phyloP scores from a whole-genome alignment of 2,113 vertebrate species.

The Sylvia atricapilla region DNA sequence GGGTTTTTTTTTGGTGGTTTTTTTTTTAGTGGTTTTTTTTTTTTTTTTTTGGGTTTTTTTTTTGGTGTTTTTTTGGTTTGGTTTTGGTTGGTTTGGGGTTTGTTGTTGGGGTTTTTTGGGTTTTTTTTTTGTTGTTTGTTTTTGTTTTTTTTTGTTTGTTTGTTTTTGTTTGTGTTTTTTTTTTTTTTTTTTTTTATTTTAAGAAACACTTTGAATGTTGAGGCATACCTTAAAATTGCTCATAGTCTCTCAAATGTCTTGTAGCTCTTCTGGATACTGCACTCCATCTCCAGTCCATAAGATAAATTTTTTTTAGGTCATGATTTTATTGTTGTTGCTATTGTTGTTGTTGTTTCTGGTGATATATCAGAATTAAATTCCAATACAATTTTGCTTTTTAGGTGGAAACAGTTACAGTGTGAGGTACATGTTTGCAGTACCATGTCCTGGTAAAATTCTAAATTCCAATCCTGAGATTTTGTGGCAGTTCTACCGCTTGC shows the following conservation, averaged over 20 bases:
- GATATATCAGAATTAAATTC: neutral
- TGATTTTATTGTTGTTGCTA: no score
- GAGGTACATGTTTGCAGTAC: neutral
- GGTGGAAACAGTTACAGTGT: neutral
- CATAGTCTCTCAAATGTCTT: neutral
- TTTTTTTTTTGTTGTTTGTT: neutral
- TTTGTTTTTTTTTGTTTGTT: no score
- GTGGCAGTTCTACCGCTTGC: neutral
- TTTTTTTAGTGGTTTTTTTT: no score
- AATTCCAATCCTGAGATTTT: neutral
- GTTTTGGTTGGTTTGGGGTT: no score
- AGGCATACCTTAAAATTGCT: neutral
- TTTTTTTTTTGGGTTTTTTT: no score
- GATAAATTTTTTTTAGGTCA: neutral
- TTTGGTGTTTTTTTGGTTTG: no score
- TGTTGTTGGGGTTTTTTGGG: no score
- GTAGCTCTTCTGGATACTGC: neutral
- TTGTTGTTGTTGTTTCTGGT: no score
- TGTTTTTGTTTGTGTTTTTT: neutral
- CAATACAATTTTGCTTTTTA: neutral
- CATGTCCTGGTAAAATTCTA: neutral
- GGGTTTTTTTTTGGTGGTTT: neutral
- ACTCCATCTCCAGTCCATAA: neutral
- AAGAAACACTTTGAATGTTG: neutral
- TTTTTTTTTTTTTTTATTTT: neutral